Percentiles rank a stretch among this genome's conserved stretches.
These are phyloP conservation scores for Drosophila athabasca DNA, from an alignment of 1,140 invertebrate species.

Conservation along the genomic window DNA sequence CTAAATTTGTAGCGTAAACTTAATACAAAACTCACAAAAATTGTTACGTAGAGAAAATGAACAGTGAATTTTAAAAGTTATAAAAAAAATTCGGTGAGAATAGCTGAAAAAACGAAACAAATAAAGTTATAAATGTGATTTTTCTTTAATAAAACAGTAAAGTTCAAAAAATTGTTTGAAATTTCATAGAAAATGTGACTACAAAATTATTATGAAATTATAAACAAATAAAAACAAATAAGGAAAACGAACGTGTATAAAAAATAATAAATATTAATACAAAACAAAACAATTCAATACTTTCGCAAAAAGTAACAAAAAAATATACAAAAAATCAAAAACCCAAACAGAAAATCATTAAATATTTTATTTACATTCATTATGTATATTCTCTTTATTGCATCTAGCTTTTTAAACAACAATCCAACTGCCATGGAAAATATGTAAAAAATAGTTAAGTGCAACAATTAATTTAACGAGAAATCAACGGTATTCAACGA, in stretches of 20 bases:
- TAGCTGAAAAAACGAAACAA: background rate
- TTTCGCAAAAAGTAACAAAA: background rate
- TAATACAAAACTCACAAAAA: too few relatives aligned
- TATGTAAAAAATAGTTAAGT: conserved; percentile 34
- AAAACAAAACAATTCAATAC: background rate
- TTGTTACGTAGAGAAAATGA: too few relatives aligned
- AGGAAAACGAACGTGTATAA: background rate
- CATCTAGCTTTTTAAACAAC: conserved; percentile 38
- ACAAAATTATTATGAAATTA: too few relatives aligned
- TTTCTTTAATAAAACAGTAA: background rate
- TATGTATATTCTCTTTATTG: background rate
- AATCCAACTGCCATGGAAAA: conserved; percentile 46
- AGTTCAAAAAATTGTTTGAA: too few relatives aligned
- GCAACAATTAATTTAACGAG: conserved; percentile 27
- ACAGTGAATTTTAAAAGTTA: too few relatives aligned
- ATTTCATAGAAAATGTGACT: too few relatives aligned
- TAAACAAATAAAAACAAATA: background rate
- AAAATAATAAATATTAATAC: background rate
- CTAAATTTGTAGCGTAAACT: too few relatives aligned
- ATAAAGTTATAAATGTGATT: background rate
- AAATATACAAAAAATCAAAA: background rate
- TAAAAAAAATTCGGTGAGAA: background rate
- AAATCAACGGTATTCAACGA: conserved; percentile 40
- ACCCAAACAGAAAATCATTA: background rate
- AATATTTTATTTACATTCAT: conserved; percentile 2